These are phyloP conservation scores for Nebria salina DNA, from an alignment of 2,888 invertebrate species.

Conservation along the genomic window DNA sequence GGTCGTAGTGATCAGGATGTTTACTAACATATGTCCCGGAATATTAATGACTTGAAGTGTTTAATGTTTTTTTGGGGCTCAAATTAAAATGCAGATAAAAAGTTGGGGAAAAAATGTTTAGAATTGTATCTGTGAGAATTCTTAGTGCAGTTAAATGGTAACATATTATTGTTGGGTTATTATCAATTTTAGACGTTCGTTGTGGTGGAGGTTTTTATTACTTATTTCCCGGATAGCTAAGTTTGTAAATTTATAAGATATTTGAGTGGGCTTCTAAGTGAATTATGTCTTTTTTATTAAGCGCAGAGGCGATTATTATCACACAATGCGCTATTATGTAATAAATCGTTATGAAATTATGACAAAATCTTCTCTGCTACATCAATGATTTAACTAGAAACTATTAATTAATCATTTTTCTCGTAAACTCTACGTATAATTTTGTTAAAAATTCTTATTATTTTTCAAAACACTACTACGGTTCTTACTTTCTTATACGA, in stretches of 20 bases:
- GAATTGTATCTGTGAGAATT: background rate
- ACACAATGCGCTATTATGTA: background rate
- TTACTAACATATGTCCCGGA: background rate
- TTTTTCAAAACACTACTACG: too few relatives aligned
- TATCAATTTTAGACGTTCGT: background rate
- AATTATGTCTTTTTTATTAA: background rate
- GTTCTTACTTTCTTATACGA: too few relatives aligned
- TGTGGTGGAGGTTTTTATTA: background rate
- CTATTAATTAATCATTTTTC: too few relatives aligned
- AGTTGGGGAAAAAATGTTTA: background rate
- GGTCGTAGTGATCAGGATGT: background rate
- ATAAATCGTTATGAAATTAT: background rate
- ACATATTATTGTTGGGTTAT: background rate
- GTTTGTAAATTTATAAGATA: background rate
- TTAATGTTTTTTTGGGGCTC: background rate
- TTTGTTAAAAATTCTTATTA: too few relatives aligned
- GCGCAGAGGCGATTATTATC: background rate
- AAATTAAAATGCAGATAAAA: background rate
- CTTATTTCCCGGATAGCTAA: background rate
- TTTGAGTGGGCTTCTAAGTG: background rate
- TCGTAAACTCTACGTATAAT: too few relatives aligned
- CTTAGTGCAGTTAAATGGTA: background rate
- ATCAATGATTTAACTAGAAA: too few relatives aligned
- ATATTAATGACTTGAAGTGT: conserved; percentile 1
- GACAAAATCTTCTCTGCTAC: background rate